A percentile compares a stretch with the other conserved stretches of the same genome.
phyloP scores from a whole-genome alignment of 2,113 vertebrate species.

The Neopipo cinnamomea region DNA sequence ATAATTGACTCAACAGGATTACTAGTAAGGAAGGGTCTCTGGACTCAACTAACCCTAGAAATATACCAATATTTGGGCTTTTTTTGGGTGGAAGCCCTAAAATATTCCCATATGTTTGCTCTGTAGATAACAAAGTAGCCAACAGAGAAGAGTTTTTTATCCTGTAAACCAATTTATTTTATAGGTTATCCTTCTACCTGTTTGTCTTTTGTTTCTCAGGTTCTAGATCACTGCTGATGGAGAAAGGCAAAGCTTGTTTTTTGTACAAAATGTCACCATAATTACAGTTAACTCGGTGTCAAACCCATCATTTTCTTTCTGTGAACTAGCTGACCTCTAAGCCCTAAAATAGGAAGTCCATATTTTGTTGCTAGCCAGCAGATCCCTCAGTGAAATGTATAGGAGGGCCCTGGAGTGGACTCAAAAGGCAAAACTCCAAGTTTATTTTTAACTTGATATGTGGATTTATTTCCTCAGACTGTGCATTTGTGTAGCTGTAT shows the following conservation, averaged over 20 bases:
- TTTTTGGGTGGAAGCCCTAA: neutral
- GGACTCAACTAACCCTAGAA: neutral
- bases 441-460: neutral
- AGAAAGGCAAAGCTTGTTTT: neutral
- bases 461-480: neutral
- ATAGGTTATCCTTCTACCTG: neutral
- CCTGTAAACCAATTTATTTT: rapidly evolving
- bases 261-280: neutral
- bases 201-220: neutral
- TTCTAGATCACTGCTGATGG: neutral
- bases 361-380: neutral
- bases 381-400: neutral
- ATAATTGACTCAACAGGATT: neutral
- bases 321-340: neutral
- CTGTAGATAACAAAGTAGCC: neutral
- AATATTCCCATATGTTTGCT: neutral
- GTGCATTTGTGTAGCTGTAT: neutral
- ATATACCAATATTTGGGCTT: neutral
- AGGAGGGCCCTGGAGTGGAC: neutral
- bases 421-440: neutral
- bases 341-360: rapidly evolving
- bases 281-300: neutral
- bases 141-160: neutral
- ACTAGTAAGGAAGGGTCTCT: neutral
- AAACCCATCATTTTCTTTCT: neutral